Conservation (phyloP, 2,797 vertebrate species). For the Xyrichtys novacula region DNA sequence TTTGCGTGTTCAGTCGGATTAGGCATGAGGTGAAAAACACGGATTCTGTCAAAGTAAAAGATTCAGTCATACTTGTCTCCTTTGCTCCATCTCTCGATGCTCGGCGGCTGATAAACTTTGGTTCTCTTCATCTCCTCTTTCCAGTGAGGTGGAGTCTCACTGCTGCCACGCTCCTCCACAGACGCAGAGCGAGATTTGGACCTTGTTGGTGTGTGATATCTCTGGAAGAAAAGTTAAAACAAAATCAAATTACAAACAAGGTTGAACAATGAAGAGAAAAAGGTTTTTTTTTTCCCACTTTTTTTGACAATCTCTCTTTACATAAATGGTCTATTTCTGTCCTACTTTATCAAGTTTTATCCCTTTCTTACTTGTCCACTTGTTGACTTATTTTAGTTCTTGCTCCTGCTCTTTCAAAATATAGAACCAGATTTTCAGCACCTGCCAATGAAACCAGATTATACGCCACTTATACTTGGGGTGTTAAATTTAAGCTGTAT, state of each 20-base stretch:
- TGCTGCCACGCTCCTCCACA: slow-evolving; percentile 89
- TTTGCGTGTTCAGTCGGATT: slow-evolving; percentile 76
- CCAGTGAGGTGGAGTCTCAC: slow-evolving; percentile 98
- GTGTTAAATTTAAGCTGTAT: too few species aligned
- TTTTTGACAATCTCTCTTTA: too few species aligned
- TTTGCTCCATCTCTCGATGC: slow-evolving; percentile 95
- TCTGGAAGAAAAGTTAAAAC: slow-evolving; percentile 73
- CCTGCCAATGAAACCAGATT: too few species aligned
- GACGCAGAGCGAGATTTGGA: slow-evolving; percentile 94
- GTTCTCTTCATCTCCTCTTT: slow-evolving; percentile 97
- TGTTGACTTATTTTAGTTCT: too few species aligned
- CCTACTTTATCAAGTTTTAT: too few species aligned
- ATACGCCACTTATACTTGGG: too few species aligned
- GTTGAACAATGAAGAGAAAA: too few species aligned
- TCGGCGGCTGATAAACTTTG: slow-evolving; percentile 89
- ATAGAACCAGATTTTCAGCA: too few species aligned
- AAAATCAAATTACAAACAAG: neutral
- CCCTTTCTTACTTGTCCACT: too few species aligned
- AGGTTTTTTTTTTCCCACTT: too few species aligned
- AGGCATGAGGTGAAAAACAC: slow-evolving; percentile 45
- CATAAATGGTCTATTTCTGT: too few species aligned
- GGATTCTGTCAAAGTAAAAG: neutral
- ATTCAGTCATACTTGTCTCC: slow-evolving; percentile 91
- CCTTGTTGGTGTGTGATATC: slow-evolving; percentile 95
- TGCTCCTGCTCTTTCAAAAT: too few species aligned